Evolutionary conservation across 2,797 vertebrate genomes (phyloP).

Genomic region (Enteromius thamalakanensis): DNA sequence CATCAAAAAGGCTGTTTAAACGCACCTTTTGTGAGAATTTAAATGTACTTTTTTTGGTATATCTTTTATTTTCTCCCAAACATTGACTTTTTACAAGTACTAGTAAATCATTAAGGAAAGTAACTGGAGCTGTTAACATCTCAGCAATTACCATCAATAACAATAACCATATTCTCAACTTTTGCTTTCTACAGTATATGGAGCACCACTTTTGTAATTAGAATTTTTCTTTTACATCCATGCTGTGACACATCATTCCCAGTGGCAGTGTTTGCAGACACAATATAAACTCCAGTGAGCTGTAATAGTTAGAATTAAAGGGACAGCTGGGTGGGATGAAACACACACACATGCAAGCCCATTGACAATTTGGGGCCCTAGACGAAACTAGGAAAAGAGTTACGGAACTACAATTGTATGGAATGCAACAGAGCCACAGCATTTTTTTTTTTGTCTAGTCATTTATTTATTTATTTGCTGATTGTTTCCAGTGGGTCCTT

Average conservation of each 20-base stretch:
- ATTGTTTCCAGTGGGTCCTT: conserved; percentile 59
- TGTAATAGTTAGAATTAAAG: conserved; percentile 15
- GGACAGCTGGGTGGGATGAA: conserved; percentile 16
- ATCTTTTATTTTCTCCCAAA: neutral
- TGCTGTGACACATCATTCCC: neutral
- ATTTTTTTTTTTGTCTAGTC: conserved; percentile 62
- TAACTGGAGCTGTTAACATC: neutral
- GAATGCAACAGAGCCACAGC: conserved; percentile 28
- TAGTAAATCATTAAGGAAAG: neutral
- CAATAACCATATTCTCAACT: neutral
- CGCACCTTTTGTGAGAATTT: neutral
- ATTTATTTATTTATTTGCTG: conserved; percentile 61
- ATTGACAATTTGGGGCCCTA: conserved; percentile 37
- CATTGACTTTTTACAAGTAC: neutral
- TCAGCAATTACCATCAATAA: neutral
- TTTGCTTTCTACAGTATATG: neutral
- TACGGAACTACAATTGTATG: conserved; percentile 28
- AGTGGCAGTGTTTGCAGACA: neutral
- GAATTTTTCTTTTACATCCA: neutral
- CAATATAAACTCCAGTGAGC: conserved; percentile 11
- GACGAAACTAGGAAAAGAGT: conserved; percentile 42
- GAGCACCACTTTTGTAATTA: neutral
- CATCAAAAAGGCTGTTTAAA: neutral
- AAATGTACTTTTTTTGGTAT: neutral
- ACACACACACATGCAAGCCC: conserved; percentile 25